Conservation (phyloP, 2,888 invertebrate genomes). For the Hoplodrina ambigua region DNA sequence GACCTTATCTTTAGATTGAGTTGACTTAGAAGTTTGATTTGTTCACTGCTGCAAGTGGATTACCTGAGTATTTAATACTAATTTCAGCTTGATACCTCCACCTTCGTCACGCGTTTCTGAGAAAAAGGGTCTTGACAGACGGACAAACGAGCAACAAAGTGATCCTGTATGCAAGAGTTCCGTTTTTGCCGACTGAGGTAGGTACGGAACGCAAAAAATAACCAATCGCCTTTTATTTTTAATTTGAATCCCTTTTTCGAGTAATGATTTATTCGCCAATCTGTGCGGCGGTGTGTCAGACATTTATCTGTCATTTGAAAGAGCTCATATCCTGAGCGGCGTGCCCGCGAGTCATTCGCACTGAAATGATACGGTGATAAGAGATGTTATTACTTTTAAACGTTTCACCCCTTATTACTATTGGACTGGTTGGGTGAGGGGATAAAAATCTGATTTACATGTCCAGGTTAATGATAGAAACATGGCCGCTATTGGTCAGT, state of each 20-base stretch:
- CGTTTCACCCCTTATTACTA: slow-evolving; percentile 51
- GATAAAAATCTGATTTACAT: slow-evolving; percentile 3
- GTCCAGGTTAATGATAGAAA: background rate
- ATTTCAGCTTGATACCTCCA: too few relatives aligned
- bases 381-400: slow-evolving; percentile 72
- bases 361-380: slow-evolving; percentile 70
- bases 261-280: slow-evolving; percentile 16
- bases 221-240: too few relatives aligned
- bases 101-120: too few relatives aligned
- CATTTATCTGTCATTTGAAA: slow-evolving; percentile 66
- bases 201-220: too few relatives aligned
- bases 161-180: too few relatives aligned
- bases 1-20: too few relatives aligned
- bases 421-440: slow-evolving; percentile 21
- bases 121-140: too few relatives aligned
- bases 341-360: slow-evolving; percentile 64
- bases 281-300: slow-evolving; percentile 47
- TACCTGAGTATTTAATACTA: too few relatives aligned
- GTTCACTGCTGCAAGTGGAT: too few relatives aligned
- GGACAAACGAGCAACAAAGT: too few relatives aligned
- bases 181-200: too few relatives aligned
- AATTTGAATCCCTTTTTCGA: background rate
- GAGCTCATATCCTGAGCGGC: slow-evolving; percentile 70
- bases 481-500: background rate
- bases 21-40: too few relatives aligned